Evolutionary conservation across 2,113 vertebrate species (phyloP).

Genomic region (Pangasianodon gigas): DNA sequence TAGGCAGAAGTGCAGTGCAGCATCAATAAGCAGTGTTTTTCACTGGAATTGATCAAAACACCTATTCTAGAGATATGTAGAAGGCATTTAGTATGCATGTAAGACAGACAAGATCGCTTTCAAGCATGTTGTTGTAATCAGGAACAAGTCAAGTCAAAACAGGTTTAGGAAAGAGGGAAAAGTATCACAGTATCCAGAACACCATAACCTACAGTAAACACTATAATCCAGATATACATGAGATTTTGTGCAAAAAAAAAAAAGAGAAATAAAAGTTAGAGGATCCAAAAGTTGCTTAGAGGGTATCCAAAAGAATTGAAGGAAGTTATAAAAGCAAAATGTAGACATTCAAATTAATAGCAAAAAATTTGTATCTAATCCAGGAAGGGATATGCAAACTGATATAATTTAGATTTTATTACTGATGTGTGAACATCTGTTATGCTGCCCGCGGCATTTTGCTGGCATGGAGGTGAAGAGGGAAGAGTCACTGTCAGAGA

Average conservation of each 20-base stretch:
- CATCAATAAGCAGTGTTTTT: neutral
- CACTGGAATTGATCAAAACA: neutral
- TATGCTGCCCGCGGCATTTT: neutral
- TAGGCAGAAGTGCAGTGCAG: neutral
- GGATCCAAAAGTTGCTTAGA: neutral
- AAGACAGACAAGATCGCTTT: neutral
- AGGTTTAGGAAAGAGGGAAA: neutral
- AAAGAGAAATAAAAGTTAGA: neutral
- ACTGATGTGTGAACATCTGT: neutral
- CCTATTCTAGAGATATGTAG: neutral
- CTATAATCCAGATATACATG: neutral
- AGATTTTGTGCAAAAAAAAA: neutral
- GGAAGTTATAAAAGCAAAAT: neutral
- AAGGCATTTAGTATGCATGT: neutral
- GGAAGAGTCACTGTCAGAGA: neutral
- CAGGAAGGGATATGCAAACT: neutral
- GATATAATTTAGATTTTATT: neutral
- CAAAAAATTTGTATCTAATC: neutral
- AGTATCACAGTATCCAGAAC: neutral
- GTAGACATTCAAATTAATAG: neutral
- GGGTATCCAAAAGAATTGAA: neutral
- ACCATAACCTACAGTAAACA: neutral
- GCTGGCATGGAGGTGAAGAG: neutral
- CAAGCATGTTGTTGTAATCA: neutral
- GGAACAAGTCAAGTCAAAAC: neutral